Conservation (phyloP, 1,140 invertebrate species). For the Helicoverpa zea region DNA sequence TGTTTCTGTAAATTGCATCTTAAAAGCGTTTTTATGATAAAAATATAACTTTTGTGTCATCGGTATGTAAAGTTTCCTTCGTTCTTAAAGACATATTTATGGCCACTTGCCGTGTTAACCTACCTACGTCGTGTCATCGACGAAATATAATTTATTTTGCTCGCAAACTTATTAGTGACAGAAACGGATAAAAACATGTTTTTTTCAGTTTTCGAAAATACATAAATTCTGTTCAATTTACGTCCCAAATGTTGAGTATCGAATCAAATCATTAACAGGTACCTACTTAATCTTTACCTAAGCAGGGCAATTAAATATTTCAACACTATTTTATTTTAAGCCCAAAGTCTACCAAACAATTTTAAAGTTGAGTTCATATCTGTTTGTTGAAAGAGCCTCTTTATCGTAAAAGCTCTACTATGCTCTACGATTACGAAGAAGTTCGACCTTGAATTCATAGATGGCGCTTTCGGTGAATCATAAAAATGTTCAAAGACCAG, state of each 20-base stretch:
- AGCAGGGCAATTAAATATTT: constrained; percentile 14
- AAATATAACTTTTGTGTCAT: constrained; percentile 1
- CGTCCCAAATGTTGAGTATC: too few species aligned
- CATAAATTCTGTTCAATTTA: neutral
- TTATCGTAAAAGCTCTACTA: constrained; percentile 14
- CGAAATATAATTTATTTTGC: neutral
- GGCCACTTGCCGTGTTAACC: neutral
- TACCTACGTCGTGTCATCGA: neutral
- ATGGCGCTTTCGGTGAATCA: constrained; percentile 50
- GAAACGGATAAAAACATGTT: neutral
- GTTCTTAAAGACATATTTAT: constrained; percentile 7
- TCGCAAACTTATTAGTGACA: neutral
- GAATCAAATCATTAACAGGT: constrained; percentile 19
- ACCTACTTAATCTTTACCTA: constrained; percentile 11
- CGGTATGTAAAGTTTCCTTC: neutral
- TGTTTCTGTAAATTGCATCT: neutral
- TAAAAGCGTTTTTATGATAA: neutral
- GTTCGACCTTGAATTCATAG: constrained; percentile 49
- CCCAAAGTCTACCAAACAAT: constrained; percentile 17
- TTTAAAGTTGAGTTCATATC: constrained; percentile 7
- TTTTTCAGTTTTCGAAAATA: neutral
- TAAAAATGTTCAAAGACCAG: constrained; percentile 31
- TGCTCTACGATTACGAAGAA: constrained; percentile 24
- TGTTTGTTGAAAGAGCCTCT: neutral
- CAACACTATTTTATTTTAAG: constrained; percentile 29